Conservation (phyloP, 2,888 invertebrate genomes). For the Caenorhabditis sp. region DNA sequence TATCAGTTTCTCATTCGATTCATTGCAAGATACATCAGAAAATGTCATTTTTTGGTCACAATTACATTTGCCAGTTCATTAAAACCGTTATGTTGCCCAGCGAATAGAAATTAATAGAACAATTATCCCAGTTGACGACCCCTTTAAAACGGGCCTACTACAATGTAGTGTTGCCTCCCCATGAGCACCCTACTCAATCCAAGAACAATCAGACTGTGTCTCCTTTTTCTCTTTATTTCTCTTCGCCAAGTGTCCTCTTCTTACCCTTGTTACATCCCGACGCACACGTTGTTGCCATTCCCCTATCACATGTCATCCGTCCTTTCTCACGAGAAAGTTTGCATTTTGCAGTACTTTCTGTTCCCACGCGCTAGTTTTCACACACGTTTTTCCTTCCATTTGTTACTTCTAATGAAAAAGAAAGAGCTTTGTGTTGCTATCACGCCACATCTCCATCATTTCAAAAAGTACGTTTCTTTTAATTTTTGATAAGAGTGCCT, state of each 20-base stretch:
- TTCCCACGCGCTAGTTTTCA: not conserved
- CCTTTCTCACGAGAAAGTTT: conserved; percentile 40
- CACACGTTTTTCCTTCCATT: no score
- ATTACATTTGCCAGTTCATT: no score
- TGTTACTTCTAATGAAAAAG: conserved; percentile 3
- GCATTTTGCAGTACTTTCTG: conserved; percentile 16
- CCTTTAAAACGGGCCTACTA: not conserved
- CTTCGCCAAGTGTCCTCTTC: conserved; percentile 17
- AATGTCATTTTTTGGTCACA: not conserved
- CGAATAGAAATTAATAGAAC: no score
- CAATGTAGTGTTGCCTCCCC: not conserved
- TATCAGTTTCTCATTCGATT: not conserved
- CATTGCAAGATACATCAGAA: not conserved
- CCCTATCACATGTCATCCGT: conserved; percentile 48
- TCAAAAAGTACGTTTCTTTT: conserved; percentile 13
- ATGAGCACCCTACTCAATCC: not conserved
- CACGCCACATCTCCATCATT: conserved; percentile 49
- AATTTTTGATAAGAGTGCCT: conserved; percentile 39
- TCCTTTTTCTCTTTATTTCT: not conserved
- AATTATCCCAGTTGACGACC: no score
- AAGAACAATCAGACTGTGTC: conserved; percentile 7
- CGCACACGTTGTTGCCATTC: conserved; percentile 50
- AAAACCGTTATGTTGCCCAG: no score
- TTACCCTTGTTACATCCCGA: conserved; percentile 17
- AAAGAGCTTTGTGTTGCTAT: conserved; percentile 25